phyloP scores from a whole-genome alignment of 1,140 invertebrate genomes.

The Saccostrea cuccullata region DNA sequence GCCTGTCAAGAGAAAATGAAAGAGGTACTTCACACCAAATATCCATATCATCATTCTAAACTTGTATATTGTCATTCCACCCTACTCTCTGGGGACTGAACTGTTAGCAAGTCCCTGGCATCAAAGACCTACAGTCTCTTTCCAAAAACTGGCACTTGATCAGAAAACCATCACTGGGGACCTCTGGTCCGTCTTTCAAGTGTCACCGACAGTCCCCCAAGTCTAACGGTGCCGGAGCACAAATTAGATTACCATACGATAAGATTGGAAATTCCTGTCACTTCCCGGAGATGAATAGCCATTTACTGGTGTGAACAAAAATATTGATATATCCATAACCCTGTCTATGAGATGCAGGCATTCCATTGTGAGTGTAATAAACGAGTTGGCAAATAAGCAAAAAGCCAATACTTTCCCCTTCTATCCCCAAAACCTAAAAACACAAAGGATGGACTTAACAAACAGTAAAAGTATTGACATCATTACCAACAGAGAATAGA shows the following conservation, averaged over 20 bases:
- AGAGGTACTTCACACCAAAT: neutral
- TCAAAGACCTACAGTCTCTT: neutral
- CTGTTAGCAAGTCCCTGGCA: neutral
- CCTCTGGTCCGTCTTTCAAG: neutral
- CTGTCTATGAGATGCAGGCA: neutral
- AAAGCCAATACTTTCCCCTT: neutral
- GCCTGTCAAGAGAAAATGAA: neutral
- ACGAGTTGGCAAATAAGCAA: slow-evolving; percentile 17
- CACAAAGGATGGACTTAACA: neutral
- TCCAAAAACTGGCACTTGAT: neutral
- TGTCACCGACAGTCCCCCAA: neutral
- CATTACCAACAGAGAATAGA: neutral
- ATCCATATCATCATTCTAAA: neutral
- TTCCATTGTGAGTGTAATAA: slow-evolving; percentile 12
- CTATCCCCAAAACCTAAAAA: neutral
- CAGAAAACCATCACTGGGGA: neutral
- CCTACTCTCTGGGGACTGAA: neutral
- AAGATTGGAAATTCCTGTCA: slow-evolving; percentile 31
- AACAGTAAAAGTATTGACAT: neutral
- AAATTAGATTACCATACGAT: neutral
- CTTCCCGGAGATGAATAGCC: slow-evolving; percentile 14
- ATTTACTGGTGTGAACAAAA: slow-evolving; percentile 31
- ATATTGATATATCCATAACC: slow-evolving; percentile 10
- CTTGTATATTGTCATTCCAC: neutral
- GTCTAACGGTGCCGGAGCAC: neutral